Conservation (phyloP, 2,797 vertebrate genomes). For the Tympanoctomys barrerae region DNA sequence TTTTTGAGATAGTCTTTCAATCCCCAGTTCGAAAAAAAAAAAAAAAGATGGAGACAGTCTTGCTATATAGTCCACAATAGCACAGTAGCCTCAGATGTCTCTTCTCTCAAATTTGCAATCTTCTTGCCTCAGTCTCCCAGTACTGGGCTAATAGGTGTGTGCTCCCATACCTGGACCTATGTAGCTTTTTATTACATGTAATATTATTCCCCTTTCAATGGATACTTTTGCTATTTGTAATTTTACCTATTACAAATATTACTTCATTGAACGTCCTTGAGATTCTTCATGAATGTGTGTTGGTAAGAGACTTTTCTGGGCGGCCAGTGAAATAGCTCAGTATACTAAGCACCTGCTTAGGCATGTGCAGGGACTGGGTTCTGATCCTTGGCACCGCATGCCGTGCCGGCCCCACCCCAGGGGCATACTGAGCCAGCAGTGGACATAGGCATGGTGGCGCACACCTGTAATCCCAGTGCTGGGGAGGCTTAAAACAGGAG, state of each 20-base stretch:
- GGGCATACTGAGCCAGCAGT: no score
- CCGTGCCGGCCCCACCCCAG: no score
- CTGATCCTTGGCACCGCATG: no score
- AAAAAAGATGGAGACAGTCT: no score
- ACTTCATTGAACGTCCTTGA: not conserved
- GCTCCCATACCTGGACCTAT: not conserved
- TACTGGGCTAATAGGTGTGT: not conserved
- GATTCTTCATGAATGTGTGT: not conserved
- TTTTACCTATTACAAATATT: slow-evolving; percentile 25
- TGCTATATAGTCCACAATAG: not conserved
- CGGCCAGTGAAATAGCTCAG: no score
- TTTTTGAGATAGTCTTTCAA: no score
- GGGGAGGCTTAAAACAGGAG: no score
- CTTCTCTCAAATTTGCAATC: not conserved
- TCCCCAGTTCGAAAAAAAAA: no score
- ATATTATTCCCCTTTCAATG: not conserved
- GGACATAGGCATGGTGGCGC: no score
- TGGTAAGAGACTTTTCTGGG: not conserved
- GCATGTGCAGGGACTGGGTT: no score
- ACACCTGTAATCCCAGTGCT: no score
- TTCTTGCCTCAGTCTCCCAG: not conserved
- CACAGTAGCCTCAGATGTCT: not conserved
- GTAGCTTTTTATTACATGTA: not conserved
- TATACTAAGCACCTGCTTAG: no score
- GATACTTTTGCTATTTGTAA: slow-evolving; percentile 1